These are phyloP conservation scores for Meleagris gallopavo DNA, from an alignment of 2,113 vertebrate species.

Conservation along the genomic window DNA sequence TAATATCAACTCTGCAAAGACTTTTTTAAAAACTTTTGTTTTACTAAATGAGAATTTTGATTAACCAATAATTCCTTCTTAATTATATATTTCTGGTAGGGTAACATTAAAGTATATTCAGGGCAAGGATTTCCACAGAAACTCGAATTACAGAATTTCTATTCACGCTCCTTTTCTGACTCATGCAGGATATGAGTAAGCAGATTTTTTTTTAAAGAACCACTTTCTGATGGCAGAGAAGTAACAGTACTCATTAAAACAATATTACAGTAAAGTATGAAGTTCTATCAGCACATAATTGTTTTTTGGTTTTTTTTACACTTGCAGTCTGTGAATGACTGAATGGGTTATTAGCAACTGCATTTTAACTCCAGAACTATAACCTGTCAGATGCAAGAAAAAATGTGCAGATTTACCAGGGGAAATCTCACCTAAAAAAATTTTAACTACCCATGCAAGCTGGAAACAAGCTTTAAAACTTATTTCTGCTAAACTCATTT, in stretches of 20 bases:
- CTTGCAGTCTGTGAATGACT: neutral
- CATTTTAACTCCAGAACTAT: neutral
- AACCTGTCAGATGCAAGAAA: neutral
- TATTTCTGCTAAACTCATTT: neutral
- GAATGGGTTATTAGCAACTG: neutral
- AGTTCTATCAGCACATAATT: neutral
- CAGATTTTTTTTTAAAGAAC: constrained; percentile 6
- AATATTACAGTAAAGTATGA: neutral
- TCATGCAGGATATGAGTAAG: constrained; percentile 21
- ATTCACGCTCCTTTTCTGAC: neutral
- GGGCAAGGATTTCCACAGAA: neutral
- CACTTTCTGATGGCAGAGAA: neutral
- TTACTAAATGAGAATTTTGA: neutral
- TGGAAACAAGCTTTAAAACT: neutral
- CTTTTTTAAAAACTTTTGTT: neutral
- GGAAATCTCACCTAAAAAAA: neutral
- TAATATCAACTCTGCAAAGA: neutral
- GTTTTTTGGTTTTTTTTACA: neutral
- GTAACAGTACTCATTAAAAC: neutral
- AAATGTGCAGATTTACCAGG: neutral
- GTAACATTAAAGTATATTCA: neutral
- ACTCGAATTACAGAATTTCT: neutral
- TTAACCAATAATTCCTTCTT: neutral
- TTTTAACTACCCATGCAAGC: neutral
- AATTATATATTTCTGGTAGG: neutral